A percentile compares a stretch with the other conserved stretches of the same genome.
Conservation (phyloP, 2,797 vertebrate species). For the Euthynnus affinis region DNA sequence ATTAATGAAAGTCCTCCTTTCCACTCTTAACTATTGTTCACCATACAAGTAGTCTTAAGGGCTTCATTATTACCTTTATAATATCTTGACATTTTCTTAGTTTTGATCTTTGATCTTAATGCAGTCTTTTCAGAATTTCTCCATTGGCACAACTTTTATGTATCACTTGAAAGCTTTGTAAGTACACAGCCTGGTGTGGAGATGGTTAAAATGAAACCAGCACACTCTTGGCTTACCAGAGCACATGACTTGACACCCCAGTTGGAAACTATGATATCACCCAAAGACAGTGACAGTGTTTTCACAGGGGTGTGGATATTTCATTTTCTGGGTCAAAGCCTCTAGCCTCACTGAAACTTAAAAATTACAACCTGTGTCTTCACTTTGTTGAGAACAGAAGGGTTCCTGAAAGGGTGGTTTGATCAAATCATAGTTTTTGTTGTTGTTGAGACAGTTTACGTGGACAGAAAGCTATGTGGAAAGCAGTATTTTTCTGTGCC, state of each 20-base stretch:
- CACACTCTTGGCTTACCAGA: conserved; percentile 12
- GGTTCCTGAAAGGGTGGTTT: conserved; percentile 29
- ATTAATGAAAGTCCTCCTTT: conserved; percentile 19
- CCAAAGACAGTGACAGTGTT: conserved; percentile 23
- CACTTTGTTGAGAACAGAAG: conserved; percentile 31
- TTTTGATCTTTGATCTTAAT: conserved; percentile 2
- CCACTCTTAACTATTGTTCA: background rate
- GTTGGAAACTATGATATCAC: conserved; percentile 50
- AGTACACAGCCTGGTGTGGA: background rate
- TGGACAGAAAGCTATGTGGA: conserved; percentile 12
- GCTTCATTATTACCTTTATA: background rate
- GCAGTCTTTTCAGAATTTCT: background rate
- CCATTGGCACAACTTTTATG: background rate
- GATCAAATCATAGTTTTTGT: conserved; percentile 16
- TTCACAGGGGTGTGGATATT: conserved; percentile 43
- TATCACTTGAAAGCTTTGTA: background rate
- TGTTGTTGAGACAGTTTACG: conserved; percentile 6
- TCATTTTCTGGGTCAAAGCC: conserved; percentile 67
- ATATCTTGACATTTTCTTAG: background rate
- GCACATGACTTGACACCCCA: conserved; percentile 44
- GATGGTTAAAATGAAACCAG: conserved; percentile 31
- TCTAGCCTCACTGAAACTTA: conserved; percentile 37
- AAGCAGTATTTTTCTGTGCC: background rate
- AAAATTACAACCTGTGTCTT: conserved; percentile 20
- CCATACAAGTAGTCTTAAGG: background rate